Evolutionary conservation across 2,888 invertebrate species (phyloP), one percentile per base, ranked within the genome.

Genomic region (Andrena praecox): DNA sequence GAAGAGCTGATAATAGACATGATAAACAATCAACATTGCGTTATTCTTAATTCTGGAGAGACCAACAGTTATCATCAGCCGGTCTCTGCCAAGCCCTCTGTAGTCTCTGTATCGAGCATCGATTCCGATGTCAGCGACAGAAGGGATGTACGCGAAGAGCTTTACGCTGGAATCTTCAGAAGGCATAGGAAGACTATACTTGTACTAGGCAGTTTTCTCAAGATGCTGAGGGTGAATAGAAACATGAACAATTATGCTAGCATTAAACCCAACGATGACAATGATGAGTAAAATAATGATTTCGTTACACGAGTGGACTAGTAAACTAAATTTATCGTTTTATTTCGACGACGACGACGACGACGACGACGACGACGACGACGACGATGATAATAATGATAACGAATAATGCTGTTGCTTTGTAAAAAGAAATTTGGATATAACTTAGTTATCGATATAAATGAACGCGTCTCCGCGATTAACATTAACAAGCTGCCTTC

Each of bases 171-270:
- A 4, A 94, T 94, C 64, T 94, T 94, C 84, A 90, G 93, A 82
- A 91, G 94, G 73, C 94, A 94, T 80, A 91, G 94, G 80, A 94
- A 94, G 85, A 94, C 94, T 31, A 94, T 94, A 89, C 88, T 94
- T 86, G 94, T 94, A 76, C 87, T 94, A 82, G 94, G 94, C 75
- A 94, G 94, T 80, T 94, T 94, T 89, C 91, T 94, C 75, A 93
- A 93, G 85, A 93, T 94, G 93, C 88, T 94, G 69, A 93, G 93
- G 91, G 93, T 94, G 91, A 94, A 93, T 91, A 93, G 94, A 91
- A 93, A 94, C 77, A 92, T 93, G 90, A 94, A 94, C 90, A 93
- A 93, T 89, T 94, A 93, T 81, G 94, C 93, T 90, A 94, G 93
- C 77, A 93, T 94, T 90, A 93, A 94, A 89, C 92, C 92, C 50